phyloP scores from a whole-genome alignment of 1,140 invertebrate genomes.

The Drosophila littoralis region DNA sequence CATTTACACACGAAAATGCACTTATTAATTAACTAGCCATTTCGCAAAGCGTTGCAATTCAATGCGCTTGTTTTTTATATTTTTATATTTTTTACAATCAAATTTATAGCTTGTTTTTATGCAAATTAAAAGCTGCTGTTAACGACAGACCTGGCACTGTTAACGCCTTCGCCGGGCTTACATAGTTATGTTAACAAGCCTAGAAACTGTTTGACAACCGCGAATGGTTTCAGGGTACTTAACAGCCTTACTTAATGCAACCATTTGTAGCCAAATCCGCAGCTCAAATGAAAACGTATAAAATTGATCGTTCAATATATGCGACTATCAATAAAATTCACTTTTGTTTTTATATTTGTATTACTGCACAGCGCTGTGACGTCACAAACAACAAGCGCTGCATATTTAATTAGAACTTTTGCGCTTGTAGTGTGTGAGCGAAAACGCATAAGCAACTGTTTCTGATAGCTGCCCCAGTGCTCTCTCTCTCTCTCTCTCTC shows the following conservation, averaged over 20 bases:
- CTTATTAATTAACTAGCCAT: constrained; percentile 44
- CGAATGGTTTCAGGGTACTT: neutral
- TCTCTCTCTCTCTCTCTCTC: neutral
- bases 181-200: too few species aligned
- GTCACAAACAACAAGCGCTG: constrained; percentile 19
- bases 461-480: neutral
- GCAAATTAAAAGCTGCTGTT: constrained; percentile 2
- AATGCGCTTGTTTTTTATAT: neutral
- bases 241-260: neutral
- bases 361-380: constrained; percentile 13
- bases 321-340: constrained; percentile 9
- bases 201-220: too few species aligned
- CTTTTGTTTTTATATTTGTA: constrained; percentile 9
- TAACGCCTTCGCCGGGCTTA: neutral
- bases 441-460: neutral
- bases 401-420: constrained; percentile 37
- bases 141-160: constrained; percentile 17
- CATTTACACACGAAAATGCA: constrained; percentile 26
- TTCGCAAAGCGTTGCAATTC: neutral
- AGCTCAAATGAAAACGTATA: neutral
- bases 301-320: constrained; percentile 10
- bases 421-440: constrained; percentile 4
- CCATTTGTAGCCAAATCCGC: too few species aligned
- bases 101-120: neutral
- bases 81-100: neutral